These are phyloP conservation scores for Austrolebias charrua DNA, from an alignment of 2,797 vertebrate species.

Conservation along the genomic window DNA sequence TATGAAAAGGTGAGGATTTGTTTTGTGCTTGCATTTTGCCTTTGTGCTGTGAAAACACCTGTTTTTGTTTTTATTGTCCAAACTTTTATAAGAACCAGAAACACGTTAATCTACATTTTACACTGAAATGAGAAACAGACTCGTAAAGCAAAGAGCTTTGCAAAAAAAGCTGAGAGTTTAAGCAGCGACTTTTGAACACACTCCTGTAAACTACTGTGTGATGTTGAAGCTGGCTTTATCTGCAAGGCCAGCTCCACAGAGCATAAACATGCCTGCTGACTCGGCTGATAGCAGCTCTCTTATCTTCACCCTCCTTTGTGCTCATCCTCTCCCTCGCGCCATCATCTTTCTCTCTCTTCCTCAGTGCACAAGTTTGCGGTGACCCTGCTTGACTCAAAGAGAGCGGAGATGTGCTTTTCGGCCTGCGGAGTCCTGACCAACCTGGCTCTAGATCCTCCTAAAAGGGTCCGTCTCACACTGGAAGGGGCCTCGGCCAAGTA, in stretches of 20 bases:
- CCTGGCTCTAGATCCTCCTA: slow-evolving; percentile 85
- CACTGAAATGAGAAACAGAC: not conserved
- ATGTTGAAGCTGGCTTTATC: slow-evolving; percentile 52
- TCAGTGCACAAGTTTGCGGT: slow-evolving; percentile 91
- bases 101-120: no score
- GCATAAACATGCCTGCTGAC: slow-evolving; percentile 46
- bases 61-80: no score
- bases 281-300: slow-evolving; percentile 36
- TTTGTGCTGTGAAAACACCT: no score
- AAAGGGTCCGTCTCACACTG: slow-evolving; percentile 75
- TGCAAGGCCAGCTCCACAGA: slow-evolving; percentile 50
- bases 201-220: slow-evolving; percentile 17
- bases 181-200: not conserved
- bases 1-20: no score
- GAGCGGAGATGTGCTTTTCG: slow-evolving; percentile 89
- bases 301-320: slow-evolving; percentile 47
- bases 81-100: not conserved
- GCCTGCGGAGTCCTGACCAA: slow-evolving; percentile 95
- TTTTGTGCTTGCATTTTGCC: no score
- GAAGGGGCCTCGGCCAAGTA: slow-evolving; percentile 88
- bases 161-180: slow-evolving; percentile 11
- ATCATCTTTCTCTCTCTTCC: slow-evolving; percentile 13
- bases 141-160: not conserved
- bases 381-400: slow-evolving; percentile 88
- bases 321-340: slow-evolving; percentile 17